phyloP scores from a whole-genome alignment of 2,797 vertebrate genomes.

The Zonotrichia albicollis region DNA sequence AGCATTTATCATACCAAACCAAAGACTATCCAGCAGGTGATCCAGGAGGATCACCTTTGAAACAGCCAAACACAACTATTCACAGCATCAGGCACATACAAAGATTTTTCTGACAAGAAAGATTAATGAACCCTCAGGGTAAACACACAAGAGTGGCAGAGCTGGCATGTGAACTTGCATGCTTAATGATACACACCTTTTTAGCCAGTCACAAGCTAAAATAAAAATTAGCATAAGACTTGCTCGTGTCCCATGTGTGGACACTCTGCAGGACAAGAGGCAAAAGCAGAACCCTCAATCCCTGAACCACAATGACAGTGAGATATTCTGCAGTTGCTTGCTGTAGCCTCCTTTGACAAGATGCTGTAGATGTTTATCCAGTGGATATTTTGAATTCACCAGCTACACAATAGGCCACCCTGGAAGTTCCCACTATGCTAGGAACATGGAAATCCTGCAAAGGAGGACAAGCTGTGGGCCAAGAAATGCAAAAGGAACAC shows the following conservation, averaged over 20 bases:
- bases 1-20: background rate
- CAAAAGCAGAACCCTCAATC: background rate
- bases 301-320: background rate
- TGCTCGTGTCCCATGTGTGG: fast-evolving
- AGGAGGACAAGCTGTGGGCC: background rate
- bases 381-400: constrained; percentile 38
- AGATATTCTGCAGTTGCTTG: constrained; percentile 15
- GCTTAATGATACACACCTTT: background rate
- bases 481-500: background rate
- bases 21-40: background rate
- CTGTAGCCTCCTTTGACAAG: constrained; percentile 22
- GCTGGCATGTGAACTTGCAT: background rate
- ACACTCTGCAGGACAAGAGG: background rate
- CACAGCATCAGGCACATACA: background rate
- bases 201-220: background rate
- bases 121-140: background rate
- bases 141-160: background rate
- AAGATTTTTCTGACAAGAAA: background rate
- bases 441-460: constrained; percentile 25
- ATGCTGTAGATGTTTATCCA: constrained; percentile 42
- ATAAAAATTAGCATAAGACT: background rate
- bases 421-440: constrained; percentile 11
- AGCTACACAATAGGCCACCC: constrained; percentile 54
- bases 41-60: background rate
- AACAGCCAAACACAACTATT: background rate